Evolutionary conservation across 2,888 invertebrate species (phyloP), one percentile per base, ranked within the genome.

Genomic region (Aplocera efformata): DNA sequence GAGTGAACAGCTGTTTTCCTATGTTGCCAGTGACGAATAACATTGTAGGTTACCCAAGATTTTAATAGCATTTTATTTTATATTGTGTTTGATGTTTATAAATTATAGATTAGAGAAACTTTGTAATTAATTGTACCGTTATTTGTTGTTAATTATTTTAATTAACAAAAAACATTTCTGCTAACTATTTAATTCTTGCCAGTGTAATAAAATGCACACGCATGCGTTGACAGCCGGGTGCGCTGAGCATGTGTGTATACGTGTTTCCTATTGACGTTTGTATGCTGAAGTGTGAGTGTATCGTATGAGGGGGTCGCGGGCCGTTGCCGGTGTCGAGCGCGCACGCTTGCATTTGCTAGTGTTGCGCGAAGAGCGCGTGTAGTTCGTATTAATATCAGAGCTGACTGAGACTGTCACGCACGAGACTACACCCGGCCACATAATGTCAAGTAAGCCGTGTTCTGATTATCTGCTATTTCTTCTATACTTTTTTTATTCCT

Each of bases 401-500:
- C 84, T 83, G 81, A 74, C 78, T 79, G 68, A 67, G 78, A 67
- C 76, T 80, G 79, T 82, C 81, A 83, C 75, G 59, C 67, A 66
- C 76, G 68, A 76, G 71, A 72, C 74, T 76, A 80, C 76, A 81
- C 72, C 81, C 81, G 80, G 79, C 81, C 56, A 58, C 73, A 86
- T 63, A 78, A 86, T 86, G 86, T 85, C 86, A 85, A 86, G 86
- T 86, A 65, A 85, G 86, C 21, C 10, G 8, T n/a, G 29, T 21
- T 22, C 7, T 5, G 5, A 23, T 11, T 24, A 4, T 10, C 13
- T 3, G 2, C 2, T 5, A 17, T 17, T n/a, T 17, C 13, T 17
- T 17, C 5, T 17, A 17, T 3, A 17, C 13, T 3, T 17, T 17
- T 17, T 17, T 17, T 5, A 17, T 17, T 5, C 13, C 13, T 17